Percentiles rank a stretch among this genome's conserved stretches.
These are phyloP conservation scores for Columba janthina DNA, from an alignment of 2,113 vertebrate species.

Conservation along the genomic window DNA sequence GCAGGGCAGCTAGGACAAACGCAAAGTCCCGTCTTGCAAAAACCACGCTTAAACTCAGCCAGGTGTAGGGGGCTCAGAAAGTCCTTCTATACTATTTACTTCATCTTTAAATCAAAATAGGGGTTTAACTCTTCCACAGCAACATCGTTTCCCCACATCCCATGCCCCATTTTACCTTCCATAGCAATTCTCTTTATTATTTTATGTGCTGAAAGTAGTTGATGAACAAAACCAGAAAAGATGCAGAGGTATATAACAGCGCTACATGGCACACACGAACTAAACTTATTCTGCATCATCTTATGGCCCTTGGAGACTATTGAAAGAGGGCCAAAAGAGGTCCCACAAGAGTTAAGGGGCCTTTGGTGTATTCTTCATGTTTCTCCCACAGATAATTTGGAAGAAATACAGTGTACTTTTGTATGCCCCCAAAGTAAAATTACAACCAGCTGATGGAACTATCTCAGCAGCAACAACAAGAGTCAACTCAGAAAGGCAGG, in stretches of 20 bases:
- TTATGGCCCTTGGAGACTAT: not conserved
- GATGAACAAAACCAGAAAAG: not conserved
- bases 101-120: not conserved
- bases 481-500: constrained; percentile 54
- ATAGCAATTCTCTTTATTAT: not conserved
- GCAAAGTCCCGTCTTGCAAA: not conserved
- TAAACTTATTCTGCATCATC: constrained; percentile 1
- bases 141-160: not conserved
- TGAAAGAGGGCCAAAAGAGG: constrained; percentile 3
- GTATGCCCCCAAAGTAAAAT: constrained; percentile 62
- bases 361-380: constrained; percentile 49
- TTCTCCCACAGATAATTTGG: constrained; percentile 64
- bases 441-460: constrained; percentile 68
- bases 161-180: not conserved
- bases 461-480: constrained; percentile 45
- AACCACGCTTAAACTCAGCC: not conserved
- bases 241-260: not conserved
- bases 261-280: not conserved
- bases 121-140: not conserved
- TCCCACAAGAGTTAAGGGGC: constrained; percentile 24
- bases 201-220: not conserved
- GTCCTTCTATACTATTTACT: not conserved
- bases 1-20: not conserved
- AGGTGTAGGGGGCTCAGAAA: not conserved
- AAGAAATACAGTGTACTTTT: constrained; percentile 62